phyloP scores from a whole-genome alignment of 64 coral and sea anemone species.

The Catalaphyllia jardinei region DNA sequence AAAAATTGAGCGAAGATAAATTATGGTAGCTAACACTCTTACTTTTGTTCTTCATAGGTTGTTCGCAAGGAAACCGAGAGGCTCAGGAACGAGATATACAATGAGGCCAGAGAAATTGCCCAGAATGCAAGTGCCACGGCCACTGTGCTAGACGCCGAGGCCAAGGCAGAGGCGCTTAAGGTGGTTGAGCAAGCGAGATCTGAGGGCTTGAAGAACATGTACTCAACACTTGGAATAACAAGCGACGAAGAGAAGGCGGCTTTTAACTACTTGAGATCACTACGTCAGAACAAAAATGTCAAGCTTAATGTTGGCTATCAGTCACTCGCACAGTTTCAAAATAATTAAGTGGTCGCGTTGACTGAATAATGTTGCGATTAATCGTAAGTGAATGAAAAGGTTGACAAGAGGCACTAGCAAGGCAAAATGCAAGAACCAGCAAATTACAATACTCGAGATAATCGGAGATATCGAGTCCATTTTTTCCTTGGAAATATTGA shows the following conservation, averaged over 20 bases:
- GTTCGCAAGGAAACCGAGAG: conserved; percentile 75
- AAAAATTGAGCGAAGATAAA: too few species aligned
- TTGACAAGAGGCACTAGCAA: too few species aligned
- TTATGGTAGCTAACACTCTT: not conserved
- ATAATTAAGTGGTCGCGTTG: not conserved
- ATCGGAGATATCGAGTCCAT: too few species aligned
- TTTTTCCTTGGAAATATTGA: too few species aligned
- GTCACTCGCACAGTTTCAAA: conserved; percentile 23
- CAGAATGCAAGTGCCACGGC: conserved; percentile 62
- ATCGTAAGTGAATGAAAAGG: too few species aligned
- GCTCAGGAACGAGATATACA: conserved; percentile 49
- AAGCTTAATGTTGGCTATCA: conserved; percentile 68
- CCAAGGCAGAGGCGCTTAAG: conserved; percentile 56
- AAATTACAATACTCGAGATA: too few species aligned
- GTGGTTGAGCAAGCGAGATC: conserved; percentile 66
- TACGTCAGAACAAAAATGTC: conserved; percentile 48
- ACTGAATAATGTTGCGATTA: too few species aligned
- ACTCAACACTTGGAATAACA: conserved; percentile 42
- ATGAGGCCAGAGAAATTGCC: conserved; percentile 63
- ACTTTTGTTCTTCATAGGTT: conserved; percentile 31
- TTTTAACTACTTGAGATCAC: conserved; percentile 66
- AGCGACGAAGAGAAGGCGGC: conserved; percentile 70
- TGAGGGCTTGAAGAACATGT: conserved; percentile 58
- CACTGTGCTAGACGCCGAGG: conserved; percentile 51
- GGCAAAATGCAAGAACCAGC: too few species aligned